These are phyloP conservation scores for Labrus mixtus DNA, from an alignment of 2,113 vertebrate species.

Conservation along the genomic window DNA sequence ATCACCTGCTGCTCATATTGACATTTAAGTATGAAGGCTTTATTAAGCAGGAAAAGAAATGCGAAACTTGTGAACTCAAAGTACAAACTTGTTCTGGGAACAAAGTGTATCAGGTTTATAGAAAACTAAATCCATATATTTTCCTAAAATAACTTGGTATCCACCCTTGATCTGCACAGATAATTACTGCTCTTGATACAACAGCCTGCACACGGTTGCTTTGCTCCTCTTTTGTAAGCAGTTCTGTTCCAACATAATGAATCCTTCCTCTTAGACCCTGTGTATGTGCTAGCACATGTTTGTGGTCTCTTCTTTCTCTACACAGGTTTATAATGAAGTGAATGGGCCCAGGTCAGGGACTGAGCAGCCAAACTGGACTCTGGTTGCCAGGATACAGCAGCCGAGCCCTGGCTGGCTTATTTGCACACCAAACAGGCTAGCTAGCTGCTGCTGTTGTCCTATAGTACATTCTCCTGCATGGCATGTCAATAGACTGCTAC, in stretches of 20 bases:
- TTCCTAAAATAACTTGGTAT: slow-evolving; percentile 9
- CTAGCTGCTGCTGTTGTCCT: slow-evolving; percentile 57
- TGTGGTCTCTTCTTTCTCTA: slow-evolving; percentile 79
- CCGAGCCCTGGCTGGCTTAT: slow-evolving; percentile 79
- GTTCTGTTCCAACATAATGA: slow-evolving; percentile 31
- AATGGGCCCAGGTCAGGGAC: slow-evolving; percentile 85
- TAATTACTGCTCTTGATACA: slow-evolving; percentile 14
- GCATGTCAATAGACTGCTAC: slow-evolving; percentile 72
- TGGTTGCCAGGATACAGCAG: slow-evolving; percentile 88
- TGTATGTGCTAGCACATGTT: slow-evolving; percentile 26
- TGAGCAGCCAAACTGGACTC: slow-evolving; percentile 76
- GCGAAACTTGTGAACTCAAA: neutral
- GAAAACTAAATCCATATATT: neutral
- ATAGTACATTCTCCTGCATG: slow-evolving; percentile 46
- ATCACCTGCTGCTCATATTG: slow-evolving; percentile 32
- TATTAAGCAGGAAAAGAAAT: slow-evolving; percentile 4
- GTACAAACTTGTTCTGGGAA: neutral
- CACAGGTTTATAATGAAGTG: slow-evolving; percentile 87
- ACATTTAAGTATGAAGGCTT: neutral
- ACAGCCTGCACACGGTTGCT: neutral
- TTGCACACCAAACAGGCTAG: slow-evolving; percentile 83
- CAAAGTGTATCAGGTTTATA: neutral
- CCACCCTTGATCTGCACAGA: slow-evolving; percentile 5
- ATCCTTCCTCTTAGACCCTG: slow-evolving; percentile 23
- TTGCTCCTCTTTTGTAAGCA: slow-evolving; percentile 14